Base-by-base conservation (phyloP, 2,797 vertebrate species). In the Kryptopterus vitreolus region DNA sequence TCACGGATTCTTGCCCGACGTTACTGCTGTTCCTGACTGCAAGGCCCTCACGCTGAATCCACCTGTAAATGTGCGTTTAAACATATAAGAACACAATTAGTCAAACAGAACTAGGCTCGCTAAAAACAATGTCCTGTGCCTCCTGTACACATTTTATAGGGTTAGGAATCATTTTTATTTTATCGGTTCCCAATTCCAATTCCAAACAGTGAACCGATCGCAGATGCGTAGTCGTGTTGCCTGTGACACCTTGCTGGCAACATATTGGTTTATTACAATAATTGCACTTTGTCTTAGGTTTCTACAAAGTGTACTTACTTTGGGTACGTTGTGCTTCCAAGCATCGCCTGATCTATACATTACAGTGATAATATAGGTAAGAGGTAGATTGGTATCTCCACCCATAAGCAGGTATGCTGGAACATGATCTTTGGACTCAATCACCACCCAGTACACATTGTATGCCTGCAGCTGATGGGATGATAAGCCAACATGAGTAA, bases 11-110 rank as follows among this genome's bases (percentile, higher is more conserved):
- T 35, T 74, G 16, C 46, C 59, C 84, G 81, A 82, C 43, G 76
- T 72, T 86, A 53, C 59, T 85, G 81, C 82, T 48, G 76, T 72
- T 86, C 74, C n/a, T 3, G 63, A 75, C 81, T 86, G 81, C 83
- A 81, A 81, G 76, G 76, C 78, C 20, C 35, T 83, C 53, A 26
- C 83, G 83, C 78, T 24, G 31, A 81, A 59, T 43, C 57, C 77
- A 43, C 83, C 78, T 72, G 74, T 20, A n/a, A 66, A 46, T 2
- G 35, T 24, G 11, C 10, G 38, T 43, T 43, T 16, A 66, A 24
- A 57, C 0, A 26, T 20, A 3, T 18, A 46, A 13, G 4, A 62
- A 74, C 12, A 7, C 65, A 68, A 26, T 12, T 46, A 52, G 9
- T 33, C 10, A 18, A 20, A 35, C 48, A 12, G 20, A 35, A 55